phyloP scores from a whole-genome alignment of 2,113 vertebrate genomes.

The Xiphorhynchus elegans region DNA sequence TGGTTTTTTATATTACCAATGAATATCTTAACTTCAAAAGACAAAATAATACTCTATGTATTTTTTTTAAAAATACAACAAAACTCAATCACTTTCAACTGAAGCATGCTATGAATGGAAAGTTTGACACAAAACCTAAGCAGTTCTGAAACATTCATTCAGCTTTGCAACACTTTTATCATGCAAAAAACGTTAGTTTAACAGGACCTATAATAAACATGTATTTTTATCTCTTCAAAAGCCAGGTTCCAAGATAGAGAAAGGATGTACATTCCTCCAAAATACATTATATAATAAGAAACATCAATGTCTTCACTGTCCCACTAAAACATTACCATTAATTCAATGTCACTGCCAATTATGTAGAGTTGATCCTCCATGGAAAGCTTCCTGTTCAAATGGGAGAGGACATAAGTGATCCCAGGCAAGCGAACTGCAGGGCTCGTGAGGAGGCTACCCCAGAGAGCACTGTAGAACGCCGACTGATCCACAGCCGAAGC shows the following conservation, averaged over 20 bases:
- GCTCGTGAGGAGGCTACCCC: conserved; percentile 98
- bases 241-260: not conserved
- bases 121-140: not conserved
- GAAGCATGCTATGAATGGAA: not conserved
- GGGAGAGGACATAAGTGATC: conserved; percentile 93
- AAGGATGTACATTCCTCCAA: not conserved
- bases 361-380: conserved; percentile 99
- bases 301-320: not conserved
- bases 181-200: not conserved
- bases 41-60: not conserved
- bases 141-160: not conserved
- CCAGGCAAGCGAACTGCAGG: conserved; percentile 94
- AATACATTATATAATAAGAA: not conserved
- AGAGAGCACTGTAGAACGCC: conserved; percentile 95
- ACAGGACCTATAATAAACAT: not conserved
- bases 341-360: conserved; percentile 96
- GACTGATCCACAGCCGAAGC: conserved; percentile 94
- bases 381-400: conserved; percentile 95
- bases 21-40: not conserved
- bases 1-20: not conserved
- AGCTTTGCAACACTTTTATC: not conserved
- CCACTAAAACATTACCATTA: conserved; percentile 85
- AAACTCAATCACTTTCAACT: not conserved
- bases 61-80: not conserved
- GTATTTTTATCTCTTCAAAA: not conserved